Evolutionary conservation across 30 jellyfish, hydroid and myxozoan genomes (phyloP), one percentile per base, ranked within the genome.

Genomic region (Turritopsis rubra): DNA sequence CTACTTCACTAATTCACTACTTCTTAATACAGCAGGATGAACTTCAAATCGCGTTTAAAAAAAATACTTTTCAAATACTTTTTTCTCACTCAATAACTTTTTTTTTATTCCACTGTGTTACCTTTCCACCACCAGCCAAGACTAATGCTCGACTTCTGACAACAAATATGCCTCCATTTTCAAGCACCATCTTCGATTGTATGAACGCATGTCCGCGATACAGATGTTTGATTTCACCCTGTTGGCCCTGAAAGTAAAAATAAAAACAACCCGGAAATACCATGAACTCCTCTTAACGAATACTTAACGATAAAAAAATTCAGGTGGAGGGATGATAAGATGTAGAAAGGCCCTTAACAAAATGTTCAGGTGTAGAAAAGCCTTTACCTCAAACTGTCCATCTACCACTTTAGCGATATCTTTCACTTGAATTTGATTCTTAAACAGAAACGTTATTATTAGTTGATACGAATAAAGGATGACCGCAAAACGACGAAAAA

Each of bases 91-190:
- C n/a, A n/a, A n/a, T n/a, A n/a, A n/a, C n/a, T n/a, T n/a, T n/a
- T n/a, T 41, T 13, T 13, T 41, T 41, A 3, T 41, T 41, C 60
- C 60, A 3, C 60, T n/a, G n/a, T n/a, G n/a, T 80, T 81, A 88
- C 96, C 94, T 86, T 89, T 16, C 96, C 96, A 0, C 97, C 97
- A 18, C 98, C 97, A 41, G 97, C 99, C 72, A 95, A 82, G 29
- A 90, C 95, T 18, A 90, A 86, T 52, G 94, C 81, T 65, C 81
- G 84, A 24, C 97, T 87, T 60, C 89, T 91, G 17, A 82, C 84
- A 8, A 91, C 97, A 95, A 95, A 91, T 24, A 95, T 79, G 23
- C 98, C 96, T n/a, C 97, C 98, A 75, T 95, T 90, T 85, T 91
- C 98, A 22, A 87, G 88, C 25, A 95, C 95, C 80, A 88, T 85